These are phyloP conservation scores for Grus americana DNA, from an alignment of 2,113 vertebrate species.

Conservation along the genomic window DNA sequence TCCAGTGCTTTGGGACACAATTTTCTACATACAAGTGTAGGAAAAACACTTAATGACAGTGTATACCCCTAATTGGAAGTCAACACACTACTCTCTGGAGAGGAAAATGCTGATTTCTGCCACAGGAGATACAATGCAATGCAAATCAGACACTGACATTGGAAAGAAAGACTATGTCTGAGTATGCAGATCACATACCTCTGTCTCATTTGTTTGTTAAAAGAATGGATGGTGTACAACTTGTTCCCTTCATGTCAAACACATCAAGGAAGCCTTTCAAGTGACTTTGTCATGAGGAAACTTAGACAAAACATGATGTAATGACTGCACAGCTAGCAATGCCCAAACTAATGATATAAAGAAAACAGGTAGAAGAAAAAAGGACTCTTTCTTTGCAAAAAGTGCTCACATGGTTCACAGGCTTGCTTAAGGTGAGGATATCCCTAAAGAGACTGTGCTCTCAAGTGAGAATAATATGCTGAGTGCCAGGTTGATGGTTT, in stretches of 20 bases:
- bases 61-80: background rate
- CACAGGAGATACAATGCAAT: background rate
- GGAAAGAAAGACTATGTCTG: background rate
- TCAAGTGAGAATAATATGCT: background rate
- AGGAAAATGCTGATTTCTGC: background rate
- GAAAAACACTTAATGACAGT: background rate
- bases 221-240: background rate
- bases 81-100: background rate
- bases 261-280: background rate
- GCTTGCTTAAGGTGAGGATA: background rate
- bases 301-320: background rate
- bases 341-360: background rate
- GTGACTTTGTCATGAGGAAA: background rate
- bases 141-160: background rate
- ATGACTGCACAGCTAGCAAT: background rate
- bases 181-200: background rate
- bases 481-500: background rate
- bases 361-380: background rate
- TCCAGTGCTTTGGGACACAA: background rate
- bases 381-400: background rate
- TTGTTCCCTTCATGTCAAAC: background rate
- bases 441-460: background rate
- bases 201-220: background rate
- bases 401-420: background rate
- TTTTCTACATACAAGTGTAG: background rate